These are phyloP conservation scores for Oconnorella tubifera DNA, from an alignment of 2,888 invertebrate species.

Conservation along the genomic window DNA sequence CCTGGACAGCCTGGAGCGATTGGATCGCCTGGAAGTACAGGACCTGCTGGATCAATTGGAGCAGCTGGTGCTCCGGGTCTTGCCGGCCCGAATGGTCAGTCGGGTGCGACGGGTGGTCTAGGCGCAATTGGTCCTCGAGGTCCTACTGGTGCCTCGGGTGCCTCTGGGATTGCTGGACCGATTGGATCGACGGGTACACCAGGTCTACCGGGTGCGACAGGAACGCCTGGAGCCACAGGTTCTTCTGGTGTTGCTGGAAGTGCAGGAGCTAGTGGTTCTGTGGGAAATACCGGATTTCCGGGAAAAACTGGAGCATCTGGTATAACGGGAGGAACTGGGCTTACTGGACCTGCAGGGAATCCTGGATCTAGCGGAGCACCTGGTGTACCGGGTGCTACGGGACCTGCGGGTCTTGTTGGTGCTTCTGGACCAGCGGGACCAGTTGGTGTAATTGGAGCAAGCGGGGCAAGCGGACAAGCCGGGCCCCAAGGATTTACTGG, in stretches of 20 bases:
- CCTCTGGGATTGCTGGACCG: slow-evolving; percentile 4
- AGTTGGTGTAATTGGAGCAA: neutral
- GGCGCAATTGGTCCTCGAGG: slow-evolving; percentile 21
- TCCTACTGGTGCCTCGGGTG: slow-evolving; percentile 13
- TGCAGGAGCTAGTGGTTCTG: neutral
- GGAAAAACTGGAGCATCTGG: slow-evolving; percentile 30
- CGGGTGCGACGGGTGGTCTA: slow-evolving; percentile 20
- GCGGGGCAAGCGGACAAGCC: slow-evolving; percentile 1
- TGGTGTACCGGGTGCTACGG: slow-evolving; percentile 23
- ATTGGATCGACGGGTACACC: slow-evolving; percentile 9
- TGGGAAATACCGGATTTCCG: slow-evolving; percentile 2
- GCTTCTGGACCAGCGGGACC: no score
- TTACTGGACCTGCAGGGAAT: slow-evolving; percentile 27
- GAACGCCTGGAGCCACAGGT: slow-evolving; percentile 2
- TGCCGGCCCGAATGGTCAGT: slow-evolving; percentile 19
- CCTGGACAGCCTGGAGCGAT: slow-evolving; percentile 18
- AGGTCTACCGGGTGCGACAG: neutral
- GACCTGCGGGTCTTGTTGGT: slow-evolving; percentile 11
- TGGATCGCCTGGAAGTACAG: slow-evolving; percentile 15
- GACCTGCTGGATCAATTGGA: slow-evolving; percentile 14
- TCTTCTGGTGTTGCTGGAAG: neutral
- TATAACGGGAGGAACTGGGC: slow-evolving; percentile 25
- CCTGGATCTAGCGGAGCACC: slow-evolving; percentile 23
- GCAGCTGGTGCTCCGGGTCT: slow-evolving; percentile 16
- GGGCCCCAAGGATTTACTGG: slow-evolving; percentile 6